Evolutionary conservation across 2,797 vertebrate species (phyloP).

Genomic region (Sorex maritimensis): DNA sequence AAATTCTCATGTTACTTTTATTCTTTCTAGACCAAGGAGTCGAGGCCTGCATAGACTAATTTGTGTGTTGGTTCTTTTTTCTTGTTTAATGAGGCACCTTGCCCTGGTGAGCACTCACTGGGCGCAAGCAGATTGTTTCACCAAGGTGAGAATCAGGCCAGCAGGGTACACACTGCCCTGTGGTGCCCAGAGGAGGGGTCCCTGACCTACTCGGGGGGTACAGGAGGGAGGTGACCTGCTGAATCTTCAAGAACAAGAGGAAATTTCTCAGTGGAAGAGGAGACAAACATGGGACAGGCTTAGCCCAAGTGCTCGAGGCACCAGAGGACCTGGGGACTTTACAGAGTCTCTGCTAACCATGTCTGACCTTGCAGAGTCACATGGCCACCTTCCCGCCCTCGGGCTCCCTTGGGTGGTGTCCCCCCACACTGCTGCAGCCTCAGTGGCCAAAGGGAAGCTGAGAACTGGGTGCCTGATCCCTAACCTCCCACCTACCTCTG

Average conservation of each 20-base stretch:
- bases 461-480: too few species aligned
- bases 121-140: not conserved
- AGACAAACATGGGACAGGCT: slow-evolving; percentile 17
- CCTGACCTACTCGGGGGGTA: not conserved
- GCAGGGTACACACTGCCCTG: not conserved
- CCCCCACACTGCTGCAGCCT: not conserved
- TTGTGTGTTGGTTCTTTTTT: not conserved
- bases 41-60: slow-evolving; percentile 5
- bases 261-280: not conserved
- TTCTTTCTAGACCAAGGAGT: slow-evolving; percentile 53
- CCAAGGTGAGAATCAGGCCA: not conserved
- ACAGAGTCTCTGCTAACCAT: not conserved
- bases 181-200: not conserved
- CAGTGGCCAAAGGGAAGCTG: not conserved
- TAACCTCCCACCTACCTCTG: too few species aligned
- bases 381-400: not conserved
- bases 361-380: not conserved
- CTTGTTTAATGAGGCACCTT: not conserved
- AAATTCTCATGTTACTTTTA: slow-evolving; percentile 50
- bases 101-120: not conserved
- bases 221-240: not conserved
- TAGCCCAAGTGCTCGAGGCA: not conserved
- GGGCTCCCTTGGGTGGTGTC: too few species aligned
- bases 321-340: not conserved
- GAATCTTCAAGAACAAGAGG: not conserved